These are phyloP conservation scores for Cactoblastis cactorum DNA, from an alignment of 2,888 invertebrate species.

Conservation along the genomic window DNA sequence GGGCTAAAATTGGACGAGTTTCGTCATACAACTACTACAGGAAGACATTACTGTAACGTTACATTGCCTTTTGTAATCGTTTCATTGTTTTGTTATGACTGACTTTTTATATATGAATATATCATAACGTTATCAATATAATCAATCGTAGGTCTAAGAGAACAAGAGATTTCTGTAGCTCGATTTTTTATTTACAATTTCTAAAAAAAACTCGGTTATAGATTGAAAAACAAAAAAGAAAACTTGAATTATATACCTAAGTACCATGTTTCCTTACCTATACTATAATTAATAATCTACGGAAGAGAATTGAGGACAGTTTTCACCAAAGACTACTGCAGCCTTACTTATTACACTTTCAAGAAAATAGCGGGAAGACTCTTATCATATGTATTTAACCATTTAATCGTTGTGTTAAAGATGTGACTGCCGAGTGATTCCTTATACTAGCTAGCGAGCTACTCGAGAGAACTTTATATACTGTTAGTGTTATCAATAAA, in stretches of 20 bases:
- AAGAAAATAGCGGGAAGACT: background rate
- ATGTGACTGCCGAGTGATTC: background rate
- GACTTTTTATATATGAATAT: background rate
- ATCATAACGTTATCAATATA: background rate
- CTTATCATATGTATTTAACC: constrained; percentile 1
- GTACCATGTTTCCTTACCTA: no score
- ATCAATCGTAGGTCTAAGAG: no score
- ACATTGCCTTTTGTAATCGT: background rate
- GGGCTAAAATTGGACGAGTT: constrained; percentile 25
- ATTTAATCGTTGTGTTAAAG: background rate
- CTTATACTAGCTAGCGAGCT: background rate
- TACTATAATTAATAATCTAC: background rate
- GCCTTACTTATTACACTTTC: constrained; percentile 1
- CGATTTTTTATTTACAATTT: no score
- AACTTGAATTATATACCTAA: no score
- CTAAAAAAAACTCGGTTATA: no score
- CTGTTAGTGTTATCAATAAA: no score
- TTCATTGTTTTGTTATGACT: background rate
- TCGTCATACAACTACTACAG: constrained; percentile 5
- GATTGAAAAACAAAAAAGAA: no score
- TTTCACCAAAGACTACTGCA: background rate
- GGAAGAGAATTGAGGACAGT: background rate
- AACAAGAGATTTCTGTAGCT: no score
- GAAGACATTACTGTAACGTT: constrained; percentile 1
- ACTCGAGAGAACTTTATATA: background rate